phyloP scores from a whole-genome alignment of 2,113 vertebrate species.

The Cebus imitator region DNA sequence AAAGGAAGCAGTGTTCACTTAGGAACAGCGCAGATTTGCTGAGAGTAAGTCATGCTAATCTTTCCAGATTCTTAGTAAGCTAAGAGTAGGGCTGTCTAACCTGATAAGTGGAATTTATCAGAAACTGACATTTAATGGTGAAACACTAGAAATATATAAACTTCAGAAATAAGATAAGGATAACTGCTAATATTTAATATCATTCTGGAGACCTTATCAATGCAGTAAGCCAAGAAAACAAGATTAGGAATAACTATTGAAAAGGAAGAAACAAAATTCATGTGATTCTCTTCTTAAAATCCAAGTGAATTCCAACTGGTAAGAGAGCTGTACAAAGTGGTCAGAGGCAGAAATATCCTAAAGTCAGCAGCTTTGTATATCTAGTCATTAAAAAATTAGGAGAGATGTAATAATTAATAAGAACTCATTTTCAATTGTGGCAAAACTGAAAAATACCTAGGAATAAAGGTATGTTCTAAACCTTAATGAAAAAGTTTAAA shows the following conservation, averaged over 20 bases:
- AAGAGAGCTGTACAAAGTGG: neutral
- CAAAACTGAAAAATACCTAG: neutral
- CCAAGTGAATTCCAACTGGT: neutral
- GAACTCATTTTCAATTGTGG: conserved; percentile 2
- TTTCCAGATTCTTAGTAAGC: neutral
- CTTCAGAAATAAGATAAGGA: neutral
- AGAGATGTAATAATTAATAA: neutral
- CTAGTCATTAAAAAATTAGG: neutral
- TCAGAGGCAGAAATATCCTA: neutral
- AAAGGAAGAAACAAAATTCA: neutral
- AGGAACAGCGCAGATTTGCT: neutral
- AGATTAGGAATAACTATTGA: neutral
- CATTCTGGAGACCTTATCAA: neutral
- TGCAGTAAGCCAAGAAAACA: conserved; percentile 25
- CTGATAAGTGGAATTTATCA: neutral
- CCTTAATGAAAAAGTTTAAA: neutral
- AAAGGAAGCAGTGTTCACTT: neutral
- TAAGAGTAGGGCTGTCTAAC: neutral
- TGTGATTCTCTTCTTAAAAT: neutral
- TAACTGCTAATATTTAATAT: neutral
- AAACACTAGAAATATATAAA: neutral
- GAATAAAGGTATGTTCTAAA: neutral
- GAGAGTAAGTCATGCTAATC: neutral
- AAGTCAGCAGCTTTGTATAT: neutral
- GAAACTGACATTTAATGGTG: neutral